These are phyloP conservation scores for Phyllotreta striolata DNA, from an alignment of 2,888 invertebrate species.

Conservation along the genomic window DNA sequence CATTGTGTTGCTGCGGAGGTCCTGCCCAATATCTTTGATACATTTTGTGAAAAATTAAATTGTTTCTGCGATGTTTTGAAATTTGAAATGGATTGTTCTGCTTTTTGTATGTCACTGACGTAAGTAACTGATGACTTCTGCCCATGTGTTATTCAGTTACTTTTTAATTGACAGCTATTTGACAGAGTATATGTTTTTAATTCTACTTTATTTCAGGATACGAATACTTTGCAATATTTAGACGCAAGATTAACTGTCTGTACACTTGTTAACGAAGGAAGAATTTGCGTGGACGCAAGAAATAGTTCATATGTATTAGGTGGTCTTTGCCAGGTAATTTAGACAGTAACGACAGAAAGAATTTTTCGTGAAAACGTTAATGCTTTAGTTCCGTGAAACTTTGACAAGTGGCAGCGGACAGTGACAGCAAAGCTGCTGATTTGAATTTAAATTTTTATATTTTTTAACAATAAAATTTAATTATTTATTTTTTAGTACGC, in stretches of 20 bases:
- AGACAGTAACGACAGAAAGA: too few relatives aligned
- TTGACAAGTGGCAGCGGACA: background rate
- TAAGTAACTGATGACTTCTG: too few relatives aligned
- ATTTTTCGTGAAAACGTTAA: background rate
- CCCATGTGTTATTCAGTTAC: too few relatives aligned
- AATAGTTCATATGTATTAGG: background rate
- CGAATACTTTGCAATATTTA: background rate
- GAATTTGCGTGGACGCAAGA: constrained; percentile 15
- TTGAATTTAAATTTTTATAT: constrained; percentile 4
- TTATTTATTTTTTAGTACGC: constrained; percentile 27
- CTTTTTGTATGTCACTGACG: too few relatives aligned
- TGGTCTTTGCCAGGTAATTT: constrained; percentile 27
- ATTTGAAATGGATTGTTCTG: too few relatives aligned
- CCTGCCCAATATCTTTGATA: too few relatives aligned
- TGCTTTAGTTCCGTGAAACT: too few relatives aligned
- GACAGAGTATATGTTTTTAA: background rate
- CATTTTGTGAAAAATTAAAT: too few relatives aligned
- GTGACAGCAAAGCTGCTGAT: background rate
- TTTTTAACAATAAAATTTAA: constrained; percentile 2
- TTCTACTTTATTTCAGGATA: constrained; percentile 23
- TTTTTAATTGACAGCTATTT: too few relatives aligned
- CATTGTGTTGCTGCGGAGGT: too few relatives aligned
- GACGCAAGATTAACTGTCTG: constrained; percentile 20
- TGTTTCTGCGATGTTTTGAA: too few relatives aligned
- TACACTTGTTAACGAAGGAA: constrained; percentile 3